phyloP scores from a whole-genome alignment of 2,113 vertebrate genomes.

The Pogonocichla stellata region DNA sequence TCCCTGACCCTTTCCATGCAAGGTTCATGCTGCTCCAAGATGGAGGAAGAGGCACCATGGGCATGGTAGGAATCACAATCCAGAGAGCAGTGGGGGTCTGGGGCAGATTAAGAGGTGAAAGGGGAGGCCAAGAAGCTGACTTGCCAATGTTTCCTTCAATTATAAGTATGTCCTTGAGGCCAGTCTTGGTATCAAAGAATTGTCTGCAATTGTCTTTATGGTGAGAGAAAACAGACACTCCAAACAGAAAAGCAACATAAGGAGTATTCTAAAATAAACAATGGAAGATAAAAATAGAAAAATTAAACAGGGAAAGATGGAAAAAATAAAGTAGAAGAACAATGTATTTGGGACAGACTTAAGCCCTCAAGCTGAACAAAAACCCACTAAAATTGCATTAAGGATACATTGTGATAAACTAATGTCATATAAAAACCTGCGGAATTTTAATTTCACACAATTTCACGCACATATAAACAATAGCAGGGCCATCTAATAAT shows the following conservation, averaged over 20 bases:
- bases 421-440: background rate
- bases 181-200: background rate
- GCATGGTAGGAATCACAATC: rapidly evolving
- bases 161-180: background rate
- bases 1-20: background rate
- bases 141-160: background rate
- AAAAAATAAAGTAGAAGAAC: background rate
- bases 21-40: background rate
- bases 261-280: background rate
- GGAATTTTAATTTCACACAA: conserved; percentile 51
- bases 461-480: background rate
- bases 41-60: background rate
- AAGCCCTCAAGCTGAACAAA: conserved; percentile 18
- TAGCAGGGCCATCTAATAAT: background rate
- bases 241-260: background rate
- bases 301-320: background rate
- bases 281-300: background rate
- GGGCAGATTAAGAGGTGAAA: background rate
- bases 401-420: background rate
- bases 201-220: background rate
- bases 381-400: conserved; percentile 9
- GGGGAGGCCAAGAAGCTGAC: background rate
- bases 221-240: background rate
- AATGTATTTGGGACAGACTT: background rate
- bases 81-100: background rate